phyloP scores from a whole-genome alignment of 92 coral and sea anemone species.

The Chrysogorgia sp. region DNA sequence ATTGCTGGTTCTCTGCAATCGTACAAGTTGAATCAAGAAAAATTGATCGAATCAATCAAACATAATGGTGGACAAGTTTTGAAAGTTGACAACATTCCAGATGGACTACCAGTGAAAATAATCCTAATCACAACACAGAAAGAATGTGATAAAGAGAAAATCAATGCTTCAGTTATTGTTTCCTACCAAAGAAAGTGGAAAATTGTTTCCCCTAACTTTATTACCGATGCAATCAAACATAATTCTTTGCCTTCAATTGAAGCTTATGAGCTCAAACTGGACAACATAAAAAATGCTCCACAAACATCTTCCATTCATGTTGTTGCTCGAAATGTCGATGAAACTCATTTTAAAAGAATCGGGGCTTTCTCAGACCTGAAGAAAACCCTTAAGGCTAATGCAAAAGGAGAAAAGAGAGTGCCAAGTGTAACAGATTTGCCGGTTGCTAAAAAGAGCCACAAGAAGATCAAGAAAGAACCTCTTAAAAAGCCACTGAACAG shows the following conservation, averaged over 20 bases:
- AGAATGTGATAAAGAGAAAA: constrained; percentile 31
- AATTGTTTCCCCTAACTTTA: constrained; percentile 14
- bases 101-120: constrained; percentile 30
- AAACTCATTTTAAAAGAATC: constrained; percentile 26
- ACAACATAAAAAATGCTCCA: constrained; percentile 28
- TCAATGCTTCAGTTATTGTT: constrained; percentile 13
- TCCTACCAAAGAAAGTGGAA: constrained; percentile 16
- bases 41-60: constrained; percentile 23
- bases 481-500: constrained; percentile 19
- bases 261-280: constrained; percentile 13
- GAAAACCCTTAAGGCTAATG: constrained; percentile 33
- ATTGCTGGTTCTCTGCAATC: constrained; percentile 34
- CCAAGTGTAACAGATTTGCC: neutral
- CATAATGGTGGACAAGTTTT: constrained; percentile 32
- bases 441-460: constrained; percentile 8
- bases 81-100: constrained; percentile 29
- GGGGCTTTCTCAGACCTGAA: constrained; percentile 34
- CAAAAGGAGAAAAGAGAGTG: constrained; percentile 27
- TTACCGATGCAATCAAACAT: constrained; percentile 4
- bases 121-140: constrained; percentile 23
- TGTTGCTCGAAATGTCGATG: constrained; percentile 16
- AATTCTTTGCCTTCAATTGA: constrained; percentile 13
- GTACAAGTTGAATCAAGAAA: constrained; percentile 30
- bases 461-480: constrained; percentile 9
- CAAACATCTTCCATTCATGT: constrained; percentile 18